These are phyloP conservation scores for Drosophila hamatofila DNA, from an alignment of 2,888 invertebrate genomes.

Conservation along the genomic window DNA sequence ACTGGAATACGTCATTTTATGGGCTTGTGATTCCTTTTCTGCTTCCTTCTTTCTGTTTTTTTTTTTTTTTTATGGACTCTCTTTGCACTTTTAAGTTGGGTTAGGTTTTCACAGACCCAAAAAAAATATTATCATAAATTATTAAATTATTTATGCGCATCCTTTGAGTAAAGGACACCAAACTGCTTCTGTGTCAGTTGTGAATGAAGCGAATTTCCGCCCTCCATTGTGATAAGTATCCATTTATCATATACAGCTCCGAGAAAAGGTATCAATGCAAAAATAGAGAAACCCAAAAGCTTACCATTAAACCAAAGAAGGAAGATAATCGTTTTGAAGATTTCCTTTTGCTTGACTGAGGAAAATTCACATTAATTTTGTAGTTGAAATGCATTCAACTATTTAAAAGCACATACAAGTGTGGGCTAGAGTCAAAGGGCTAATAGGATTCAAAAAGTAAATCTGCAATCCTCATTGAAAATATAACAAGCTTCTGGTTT, in stretches of 20 bases:
- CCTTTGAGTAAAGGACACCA: slow-evolving; percentile 23
- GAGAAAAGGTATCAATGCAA: slow-evolving; percentile 21
- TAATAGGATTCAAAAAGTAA: background rate
- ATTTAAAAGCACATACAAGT: too few species aligned
- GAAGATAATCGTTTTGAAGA: background rate
- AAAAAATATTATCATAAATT: slow-evolving; percentile 70
- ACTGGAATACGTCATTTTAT: slow-evolving; percentile 71
- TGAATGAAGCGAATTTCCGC: slow-evolving; percentile 24
- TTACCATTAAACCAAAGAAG: background rate
- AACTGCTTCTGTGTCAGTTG: slow-evolving; percentile 22
- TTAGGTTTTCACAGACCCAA: slow-evolving; percentile 28
- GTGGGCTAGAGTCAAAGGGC: too few species aligned
- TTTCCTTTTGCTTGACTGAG: too few species aligned
- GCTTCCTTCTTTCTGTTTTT: slow-evolving; percentile 42
- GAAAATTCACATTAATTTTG: background rate
- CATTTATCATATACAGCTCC: slow-evolving; percentile 26
- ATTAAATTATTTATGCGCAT: slow-evolving; percentile 72
- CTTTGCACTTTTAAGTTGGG: background rate
- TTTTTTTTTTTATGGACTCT: slow-evolving; percentile 58
- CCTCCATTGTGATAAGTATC: slow-evolving; percentile 38
- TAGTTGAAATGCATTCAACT: background rate
- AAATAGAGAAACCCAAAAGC: slow-evolving; percentile 2
- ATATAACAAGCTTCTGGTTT: background rate
- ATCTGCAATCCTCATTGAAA: background rate
- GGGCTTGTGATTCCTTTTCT: slow-evolving; percentile 39